Conservation (phyloP, 2,113 vertebrate species). For the Proterorhinus semilunaris region DNA sequence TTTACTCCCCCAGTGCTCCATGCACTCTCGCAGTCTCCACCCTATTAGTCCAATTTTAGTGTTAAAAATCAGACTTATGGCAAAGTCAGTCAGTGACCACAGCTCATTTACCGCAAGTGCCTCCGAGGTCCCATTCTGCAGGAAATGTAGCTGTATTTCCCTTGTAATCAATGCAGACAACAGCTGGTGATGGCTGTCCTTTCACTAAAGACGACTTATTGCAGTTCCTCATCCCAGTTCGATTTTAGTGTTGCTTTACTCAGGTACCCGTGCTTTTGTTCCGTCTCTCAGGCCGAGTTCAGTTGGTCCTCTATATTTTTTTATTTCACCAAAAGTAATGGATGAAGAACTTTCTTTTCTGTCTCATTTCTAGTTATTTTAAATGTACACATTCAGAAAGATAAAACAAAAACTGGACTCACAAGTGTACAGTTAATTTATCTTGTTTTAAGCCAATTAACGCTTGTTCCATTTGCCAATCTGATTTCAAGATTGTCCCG, state of each 20-base stretch:
- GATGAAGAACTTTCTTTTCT: too few species aligned
- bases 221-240: slow-evolving; percentile 17
- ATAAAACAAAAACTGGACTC: too few species aligned
- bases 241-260: slow-evolving; percentile 61
- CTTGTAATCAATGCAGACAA: slow-evolving; percentile 15
- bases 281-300: slow-evolving; percentile 38
- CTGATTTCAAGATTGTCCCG: too few species aligned
- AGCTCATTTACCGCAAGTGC: slow-evolving; percentile 78
- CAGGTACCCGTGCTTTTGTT: slow-evolving; percentile 57
- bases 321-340: too few species aligned
- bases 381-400: too few species aligned
- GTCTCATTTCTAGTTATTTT: too few species aligned
- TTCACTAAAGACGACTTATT: slow-evolving; percentile 5
- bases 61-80: background rate
- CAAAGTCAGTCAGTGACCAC: slow-evolving; percentile 19
- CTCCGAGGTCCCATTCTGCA: slow-evolving; percentile 57
- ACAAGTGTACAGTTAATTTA: too few species aligned
- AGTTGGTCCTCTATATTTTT: background rate
- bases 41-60: background rate
- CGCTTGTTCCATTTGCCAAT: too few species aligned
- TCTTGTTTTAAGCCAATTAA: too few species aligned
- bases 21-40: too few species aligned
- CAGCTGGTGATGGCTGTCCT: background rate
- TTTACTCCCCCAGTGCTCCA: slow-evolving; percentile 10
- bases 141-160: slow-evolving; percentile 40